Base-by-base conservation (phyloP, 1,140 invertebrate genomes). In the Drosophila mojavensis region DNA sequence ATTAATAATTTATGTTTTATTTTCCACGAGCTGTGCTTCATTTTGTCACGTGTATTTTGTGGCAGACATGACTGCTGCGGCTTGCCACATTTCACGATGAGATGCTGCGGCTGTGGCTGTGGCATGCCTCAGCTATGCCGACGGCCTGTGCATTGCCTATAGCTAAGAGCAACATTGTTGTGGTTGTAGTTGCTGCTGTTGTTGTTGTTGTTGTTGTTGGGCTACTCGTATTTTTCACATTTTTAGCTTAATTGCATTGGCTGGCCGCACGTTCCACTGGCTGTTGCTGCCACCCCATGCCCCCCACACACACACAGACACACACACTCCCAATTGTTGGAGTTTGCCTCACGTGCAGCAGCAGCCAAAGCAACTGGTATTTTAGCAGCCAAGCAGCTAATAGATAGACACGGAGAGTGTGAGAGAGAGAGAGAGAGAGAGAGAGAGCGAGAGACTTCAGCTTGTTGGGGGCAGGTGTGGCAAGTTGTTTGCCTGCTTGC, bases 241-340 rank as follows among this genome's bases (percentile, higher is more conserved):
- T 89, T 88, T 83, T 89, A 83, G 77, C 79, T 79, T 88, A 89
- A 88, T 89, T 88, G 84, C 85, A 80, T 89, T 84, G 77, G 78
- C 80, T 80, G 79, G 82, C 79, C 69, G 84, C 84, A 89, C 77
- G 81, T 84, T 84, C 72, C 81, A 64, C 33, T 43, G 64, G 47
- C 55, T 53, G 58, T 48, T 41, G 36, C 7, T 17, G 43, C 36
- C 36, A 39, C 36, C 36, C 36, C 36, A 39, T 11, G 36, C 1
- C 11, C 36, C 11, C 36, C 36, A 11, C 36, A 10, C 33, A 10
- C 33, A 10, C 33, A 36, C 28, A 30, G 1, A 30, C 28, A 30
- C 28, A 30, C 51, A 62, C 75, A 2, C 20, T 24, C 60, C 55
- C 74, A 81, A 78, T 79, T 86, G 82, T 86, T 82, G 81, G 81